Conservation (phyloP, 2,113 vertebrate genomes). For the Nannospalax galili region DNA sequence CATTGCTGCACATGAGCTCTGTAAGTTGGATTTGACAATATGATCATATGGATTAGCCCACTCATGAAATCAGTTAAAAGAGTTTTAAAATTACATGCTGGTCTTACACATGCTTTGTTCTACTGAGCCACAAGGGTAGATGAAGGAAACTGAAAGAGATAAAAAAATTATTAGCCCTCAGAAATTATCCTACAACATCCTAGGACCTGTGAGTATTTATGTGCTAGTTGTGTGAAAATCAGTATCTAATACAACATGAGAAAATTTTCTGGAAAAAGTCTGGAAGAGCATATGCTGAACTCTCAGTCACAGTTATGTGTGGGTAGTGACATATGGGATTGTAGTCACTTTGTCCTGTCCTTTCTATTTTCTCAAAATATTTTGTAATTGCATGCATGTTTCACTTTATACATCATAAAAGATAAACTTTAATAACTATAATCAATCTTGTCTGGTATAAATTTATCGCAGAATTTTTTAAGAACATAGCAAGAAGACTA, state of each 20-base stretch:
- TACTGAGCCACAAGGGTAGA: not conserved
- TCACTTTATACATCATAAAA: constrained; percentile 58
- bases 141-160: not conserved
- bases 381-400: constrained; percentile 50
- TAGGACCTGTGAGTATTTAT: constrained; percentile 2
- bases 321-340: constrained; percentile 16
- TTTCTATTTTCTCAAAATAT: constrained; percentile 66
- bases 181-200: constrained; percentile 27
- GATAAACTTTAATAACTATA: constrained; percentile 55
- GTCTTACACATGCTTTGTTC: not conserved
- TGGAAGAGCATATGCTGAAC: constrained; percentile 35
- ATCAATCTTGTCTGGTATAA: not conserved
- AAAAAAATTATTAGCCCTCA: not conserved
- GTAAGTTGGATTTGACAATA: not conserved
- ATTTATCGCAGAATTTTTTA: not conserved
- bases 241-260: not conserved
- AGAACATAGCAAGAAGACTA: constrained; percentile 12
- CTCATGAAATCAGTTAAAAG: not conserved
- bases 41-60: not conserved
- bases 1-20: not conserved
- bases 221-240: constrained; percentile 5
- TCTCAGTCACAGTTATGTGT: not conserved
- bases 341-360: constrained; percentile 10
- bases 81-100: not conserved
- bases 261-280: constrained; percentile 42